A percentile compares a stretch with the other conserved stretches of the same genome.
These are phyloP conservation scores for Edolisoma coerulescens DNA, from an alignment of 2,113 vertebrate species.

Conservation along the genomic window DNA sequence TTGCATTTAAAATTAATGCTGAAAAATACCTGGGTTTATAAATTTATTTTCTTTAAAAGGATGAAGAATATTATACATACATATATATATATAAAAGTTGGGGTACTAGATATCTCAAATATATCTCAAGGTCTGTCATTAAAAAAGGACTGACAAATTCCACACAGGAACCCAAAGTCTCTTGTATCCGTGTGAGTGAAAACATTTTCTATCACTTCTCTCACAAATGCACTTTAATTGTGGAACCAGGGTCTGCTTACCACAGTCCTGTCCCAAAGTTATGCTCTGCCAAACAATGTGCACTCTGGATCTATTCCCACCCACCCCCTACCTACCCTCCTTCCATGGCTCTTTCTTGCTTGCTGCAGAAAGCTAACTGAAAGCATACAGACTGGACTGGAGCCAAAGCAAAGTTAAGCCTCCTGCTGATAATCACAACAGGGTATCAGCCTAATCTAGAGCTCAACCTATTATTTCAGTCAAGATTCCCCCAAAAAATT, in stretches of 20 bases:
- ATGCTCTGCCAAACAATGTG: neutral
- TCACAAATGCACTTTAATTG: neutral
- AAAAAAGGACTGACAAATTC: neutral
- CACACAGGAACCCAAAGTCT: neutral
- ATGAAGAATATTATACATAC: neutral
- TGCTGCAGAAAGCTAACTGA: neutral
- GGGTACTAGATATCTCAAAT: too few species aligned
- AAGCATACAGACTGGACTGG: neutral
- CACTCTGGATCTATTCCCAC: neutral
- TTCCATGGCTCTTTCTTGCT: neutral
- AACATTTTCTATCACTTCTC: neutral
- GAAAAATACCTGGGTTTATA: neutral
- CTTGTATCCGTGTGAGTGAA: neutral
- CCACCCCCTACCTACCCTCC: neutral
- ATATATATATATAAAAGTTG: neutral
- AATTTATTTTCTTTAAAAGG: neutral
- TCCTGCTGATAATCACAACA: neutral
- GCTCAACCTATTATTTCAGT: neutral
- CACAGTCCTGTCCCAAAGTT: neutral
- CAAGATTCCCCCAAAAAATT: accelerated
- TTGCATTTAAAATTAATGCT: neutral
- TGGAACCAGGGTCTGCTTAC: neutral
- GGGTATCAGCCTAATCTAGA: neutral
- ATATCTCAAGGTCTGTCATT: neutral
- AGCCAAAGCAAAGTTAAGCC: neutral